Evolutionary conservation across 2,113 vertebrate genomes (phyloP).

Genomic region (Chionomys nivalis): DNA sequence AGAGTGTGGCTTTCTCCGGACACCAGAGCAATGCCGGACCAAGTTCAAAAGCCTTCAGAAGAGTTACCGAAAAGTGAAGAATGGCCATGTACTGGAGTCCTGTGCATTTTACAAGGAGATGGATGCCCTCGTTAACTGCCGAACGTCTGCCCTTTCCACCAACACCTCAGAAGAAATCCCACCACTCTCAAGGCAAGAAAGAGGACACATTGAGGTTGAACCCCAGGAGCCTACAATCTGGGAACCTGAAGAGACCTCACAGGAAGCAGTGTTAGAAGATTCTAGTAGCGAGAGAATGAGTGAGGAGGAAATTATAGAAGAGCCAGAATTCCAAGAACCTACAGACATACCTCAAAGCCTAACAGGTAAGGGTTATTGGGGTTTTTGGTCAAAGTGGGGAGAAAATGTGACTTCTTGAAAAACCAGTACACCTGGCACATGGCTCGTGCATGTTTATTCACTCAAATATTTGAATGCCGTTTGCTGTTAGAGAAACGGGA

Average conservation of each 20-base stretch:
- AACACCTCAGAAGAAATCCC: slow-evolving; percentile 20
- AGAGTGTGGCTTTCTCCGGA: slow-evolving; percentile 77
- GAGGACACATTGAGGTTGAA: slow-evolving; percentile 46
- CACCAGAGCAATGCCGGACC: slow-evolving; percentile 79
- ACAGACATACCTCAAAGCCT: not conserved
- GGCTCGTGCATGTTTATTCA: not conserved
- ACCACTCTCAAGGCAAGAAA: slow-evolving; percentile 36
- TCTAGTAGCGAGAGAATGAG: slow-evolving; percentile 69
- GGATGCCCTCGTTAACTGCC: slow-evolving; percentile 77
- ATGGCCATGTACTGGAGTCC: slow-evolving; percentile 71
- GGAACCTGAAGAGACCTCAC: slow-evolving; percentile 65
- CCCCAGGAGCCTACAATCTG: slow-evolving; percentile 57
- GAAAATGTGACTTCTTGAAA: not conserved
- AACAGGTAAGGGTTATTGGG: slow-evolving; percentile 57
- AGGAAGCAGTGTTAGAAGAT: slow-evolving; percentile 56
- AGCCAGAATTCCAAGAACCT: slow-evolving; percentile 51
- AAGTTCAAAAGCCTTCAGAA: slow-evolving; percentile 83
- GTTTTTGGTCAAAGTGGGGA: not conserved
- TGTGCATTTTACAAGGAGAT: slow-evolving; percentile 80
- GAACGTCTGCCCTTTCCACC: not conserved
- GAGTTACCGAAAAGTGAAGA: slow-evolving; percentile 80
- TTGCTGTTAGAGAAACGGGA: not conserved
- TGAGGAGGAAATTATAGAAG: slow-evolving; percentile 61
- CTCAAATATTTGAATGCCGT: not conserved
- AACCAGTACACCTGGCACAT: not conserved